Conservation (phyloP, 2,797 vertebrate genomes). For the Coregonus ussuriensis region DNA sequence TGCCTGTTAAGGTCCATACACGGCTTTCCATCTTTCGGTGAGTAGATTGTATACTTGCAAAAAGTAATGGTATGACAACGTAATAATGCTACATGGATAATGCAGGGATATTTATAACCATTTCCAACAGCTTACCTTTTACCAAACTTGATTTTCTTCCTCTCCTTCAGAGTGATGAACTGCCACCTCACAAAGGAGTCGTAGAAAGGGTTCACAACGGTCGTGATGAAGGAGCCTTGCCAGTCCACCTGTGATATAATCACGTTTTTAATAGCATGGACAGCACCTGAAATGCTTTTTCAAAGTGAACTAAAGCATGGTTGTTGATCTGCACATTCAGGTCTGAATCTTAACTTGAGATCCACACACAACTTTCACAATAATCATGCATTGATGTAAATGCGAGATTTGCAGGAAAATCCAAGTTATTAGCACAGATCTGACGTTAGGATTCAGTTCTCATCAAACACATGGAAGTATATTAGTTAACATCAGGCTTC, state of each 20-base stretch:
- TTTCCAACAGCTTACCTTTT: constrained; percentile 79
- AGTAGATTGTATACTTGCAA: constrained; percentile 94
- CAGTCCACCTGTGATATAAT: constrained; percentile 85
- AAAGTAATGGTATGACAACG: neutral
- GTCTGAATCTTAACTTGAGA: neutral
- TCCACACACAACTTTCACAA: neutral
- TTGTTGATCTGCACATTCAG: neutral
- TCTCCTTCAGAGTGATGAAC: constrained; percentile 90
- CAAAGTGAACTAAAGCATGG: neutral
- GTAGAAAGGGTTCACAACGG: constrained; percentile 94
- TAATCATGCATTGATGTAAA: neutral
- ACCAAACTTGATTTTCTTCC: constrained; percentile 95
- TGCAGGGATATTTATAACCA: neutral
- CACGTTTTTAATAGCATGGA: neutral
- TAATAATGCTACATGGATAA: neutral
- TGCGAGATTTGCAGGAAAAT: no score
- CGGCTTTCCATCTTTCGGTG: constrained; percentile 95
- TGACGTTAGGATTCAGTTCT: no score
- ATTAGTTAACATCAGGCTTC: no score
- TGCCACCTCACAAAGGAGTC: constrained; percentile 98
- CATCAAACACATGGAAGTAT: no score
- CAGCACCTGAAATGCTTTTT: neutral
- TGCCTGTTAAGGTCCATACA: constrained; percentile 99
- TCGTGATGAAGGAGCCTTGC: constrained; percentile 96
- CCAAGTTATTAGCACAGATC: no score